Conservation (phyloP, 2,113 vertebrate genomes). For the Plectropomus leopardus region DNA sequence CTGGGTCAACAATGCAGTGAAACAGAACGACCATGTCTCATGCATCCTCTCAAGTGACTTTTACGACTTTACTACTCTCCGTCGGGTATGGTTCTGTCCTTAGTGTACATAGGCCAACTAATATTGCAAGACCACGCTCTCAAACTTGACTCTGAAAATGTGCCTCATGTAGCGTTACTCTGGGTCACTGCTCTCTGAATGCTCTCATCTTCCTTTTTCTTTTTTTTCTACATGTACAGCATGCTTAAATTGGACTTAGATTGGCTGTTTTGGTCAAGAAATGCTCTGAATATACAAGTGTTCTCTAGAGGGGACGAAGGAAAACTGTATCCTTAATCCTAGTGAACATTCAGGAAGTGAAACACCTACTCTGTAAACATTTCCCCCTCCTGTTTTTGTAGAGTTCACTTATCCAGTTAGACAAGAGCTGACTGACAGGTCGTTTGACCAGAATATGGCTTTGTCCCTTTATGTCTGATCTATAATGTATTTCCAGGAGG, state of each 20-base stretch:
- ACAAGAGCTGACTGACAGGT: not conserved
- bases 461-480: slow-evolving; percentile 6
- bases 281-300: not conserved
- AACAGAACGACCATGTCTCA: not conserved
- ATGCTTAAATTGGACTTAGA: slow-evolving; percentile 7
- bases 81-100: not conserved
- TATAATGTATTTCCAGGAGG: slow-evolving; percentile 25
- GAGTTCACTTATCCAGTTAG: slow-evolving; percentile 19
- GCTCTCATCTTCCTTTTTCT: slow-evolving; percentile 2
- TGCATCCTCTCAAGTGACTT: slow-evolving; percentile 22
- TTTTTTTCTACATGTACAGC: not conserved
- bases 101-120: slow-evolving; percentile 1
- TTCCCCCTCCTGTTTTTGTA: not conserved
- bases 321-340: not conserved
- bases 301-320: not conserved
- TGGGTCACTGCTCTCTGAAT: slow-evolving; percentile 30
- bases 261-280: not conserved
- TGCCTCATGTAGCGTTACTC: slow-evolving; percentile 69
- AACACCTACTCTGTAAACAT: not conserved
- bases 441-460: slow-evolving; percentile 2
- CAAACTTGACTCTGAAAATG: slow-evolving; percentile 60
- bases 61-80: not conserved
- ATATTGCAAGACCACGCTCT: not conserved
- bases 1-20: slow-evolving; percentile 14
- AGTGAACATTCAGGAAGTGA: not conserved